Conservation (phyloP, 2,797 vertebrate genomes). For the Neoniphon sammara region DNA sequence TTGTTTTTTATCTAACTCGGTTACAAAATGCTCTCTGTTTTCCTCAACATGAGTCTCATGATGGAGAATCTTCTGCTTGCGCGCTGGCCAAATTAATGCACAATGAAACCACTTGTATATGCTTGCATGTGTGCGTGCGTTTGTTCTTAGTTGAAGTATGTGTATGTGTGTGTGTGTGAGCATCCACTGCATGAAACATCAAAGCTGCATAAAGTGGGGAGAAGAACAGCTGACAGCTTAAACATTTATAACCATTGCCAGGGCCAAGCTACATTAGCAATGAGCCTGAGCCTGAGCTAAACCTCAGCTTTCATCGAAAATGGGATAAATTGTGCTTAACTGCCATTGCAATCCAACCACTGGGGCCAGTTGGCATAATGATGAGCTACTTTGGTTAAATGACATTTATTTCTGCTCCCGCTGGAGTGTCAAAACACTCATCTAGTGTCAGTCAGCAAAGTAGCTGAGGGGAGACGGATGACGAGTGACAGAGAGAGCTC, state of each 20-base stretch:
- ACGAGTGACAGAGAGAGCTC: background rate
- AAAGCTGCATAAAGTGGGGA: slow-evolving; percentile 65
- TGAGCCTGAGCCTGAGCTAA: slow-evolving; percentile 51
- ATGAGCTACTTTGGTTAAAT: slow-evolving; percentile 52
- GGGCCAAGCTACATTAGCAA: slow-evolving; percentile 55
- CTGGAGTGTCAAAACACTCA: slow-evolving; percentile 17
- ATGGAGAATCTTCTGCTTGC: slow-evolving; percentile 27
- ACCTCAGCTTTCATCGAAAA: slow-evolving; percentile 62
- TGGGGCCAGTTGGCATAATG: slow-evolving; percentile 50
- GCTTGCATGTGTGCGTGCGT: slow-evolving; percentile 9
- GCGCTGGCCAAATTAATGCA: slow-evolving; percentile 34
- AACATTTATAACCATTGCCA: slow-evolving; percentile 69
- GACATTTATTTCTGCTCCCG: slow-evolving; percentile 36
- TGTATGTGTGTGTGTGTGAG: slow-evolving; percentile 20
- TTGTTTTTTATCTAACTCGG: slow-evolving; percentile 51
- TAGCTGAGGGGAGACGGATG: background rate
- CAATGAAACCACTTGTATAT: slow-evolving; percentile 46
- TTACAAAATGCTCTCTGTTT: slow-evolving; percentile 67
- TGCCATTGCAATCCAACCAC: slow-evolving; percentile 31
- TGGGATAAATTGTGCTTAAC: slow-evolving; percentile 60
- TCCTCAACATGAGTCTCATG: slow-evolving; percentile 27
- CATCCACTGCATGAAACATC: slow-evolving; percentile 66
- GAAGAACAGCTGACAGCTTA: slow-evolving; percentile 73
- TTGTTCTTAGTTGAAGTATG: background rate
- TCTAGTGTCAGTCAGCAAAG: background rate